Evolutionary conservation across 2,113 vertebrate species (phyloP).

Genomic region (Chauna torquata): DNA sequence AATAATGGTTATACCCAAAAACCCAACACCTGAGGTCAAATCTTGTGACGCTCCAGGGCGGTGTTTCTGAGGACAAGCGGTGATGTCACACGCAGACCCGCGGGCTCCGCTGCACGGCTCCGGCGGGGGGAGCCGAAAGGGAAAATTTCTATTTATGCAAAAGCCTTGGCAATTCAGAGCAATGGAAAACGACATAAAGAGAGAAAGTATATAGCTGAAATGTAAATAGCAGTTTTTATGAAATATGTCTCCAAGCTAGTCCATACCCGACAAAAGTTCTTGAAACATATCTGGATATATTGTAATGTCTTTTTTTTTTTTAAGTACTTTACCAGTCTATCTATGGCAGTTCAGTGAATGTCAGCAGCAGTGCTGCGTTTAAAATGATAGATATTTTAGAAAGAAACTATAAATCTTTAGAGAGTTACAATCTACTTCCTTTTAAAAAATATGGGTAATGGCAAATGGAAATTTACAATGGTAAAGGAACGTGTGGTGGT

Average conservation of each 20-base stretch:
- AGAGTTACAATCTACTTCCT: constrained; percentile 36
- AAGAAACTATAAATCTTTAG: constrained; percentile 47
- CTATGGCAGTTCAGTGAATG: constrained; percentile 16
- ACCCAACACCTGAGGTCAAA: constrained; percentile 41
- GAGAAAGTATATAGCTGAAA: constrained; percentile 13
- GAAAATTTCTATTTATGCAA: constrained; percentile 18
- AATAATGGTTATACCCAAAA: constrained; percentile 30
- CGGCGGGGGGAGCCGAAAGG: background rate
- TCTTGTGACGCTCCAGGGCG: background rate
- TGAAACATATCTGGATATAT: constrained; percentile 52
- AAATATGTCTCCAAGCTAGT: constrained; percentile 21
- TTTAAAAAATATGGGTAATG: background rate
- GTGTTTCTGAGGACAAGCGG: constrained; percentile 58
- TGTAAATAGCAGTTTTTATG: constrained; percentile 48
- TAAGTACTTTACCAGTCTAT: constrained; percentile 66
- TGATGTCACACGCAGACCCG: constrained; percentile 29
- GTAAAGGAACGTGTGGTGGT: accelerated
- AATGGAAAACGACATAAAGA: constrained; percentile 49
- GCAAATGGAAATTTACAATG: constrained; percentile 33
- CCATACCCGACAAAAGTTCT: constrained; percentile 31
- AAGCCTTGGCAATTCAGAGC: constrained; percentile 19
- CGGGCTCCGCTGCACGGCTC: background rate
- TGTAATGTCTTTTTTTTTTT: constrained; percentile 17
- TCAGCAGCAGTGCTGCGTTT: constrained; percentile 4
- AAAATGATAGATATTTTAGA: constrained; percentile 62